Percentiles rank a stretch among this genome's conserved stretches.
phyloP scores from a whole-genome alignment of 2,113 vertebrate species.

The Ameiurus melas region DNA sequence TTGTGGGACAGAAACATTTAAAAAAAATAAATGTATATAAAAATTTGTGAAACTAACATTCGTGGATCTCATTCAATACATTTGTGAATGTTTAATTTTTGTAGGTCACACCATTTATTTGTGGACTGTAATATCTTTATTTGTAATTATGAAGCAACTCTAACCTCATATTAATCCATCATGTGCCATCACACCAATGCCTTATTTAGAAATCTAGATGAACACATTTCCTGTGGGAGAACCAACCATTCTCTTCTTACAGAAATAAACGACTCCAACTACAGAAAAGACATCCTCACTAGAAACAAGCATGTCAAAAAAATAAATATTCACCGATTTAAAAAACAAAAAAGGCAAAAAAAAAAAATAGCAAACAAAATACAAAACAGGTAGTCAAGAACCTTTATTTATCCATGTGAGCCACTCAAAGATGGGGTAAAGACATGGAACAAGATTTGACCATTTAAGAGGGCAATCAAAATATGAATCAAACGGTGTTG shows the following conservation, averaged over 20 bases:
- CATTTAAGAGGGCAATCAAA: constrained; percentile 66
- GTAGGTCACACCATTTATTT: no score
- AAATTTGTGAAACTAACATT: no score
- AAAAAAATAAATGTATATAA: no score
- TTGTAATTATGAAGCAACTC: no score
- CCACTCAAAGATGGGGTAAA: constrained; percentile 72
- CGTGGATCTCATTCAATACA: no score
- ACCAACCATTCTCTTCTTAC: not conserved
- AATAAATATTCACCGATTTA: not conserved
- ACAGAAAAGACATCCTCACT: not conserved
- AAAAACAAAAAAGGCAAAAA: no score
- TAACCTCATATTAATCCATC: no score
- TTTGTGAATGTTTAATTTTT: no score
- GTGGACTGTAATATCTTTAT: no score
- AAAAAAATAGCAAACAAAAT: constrained; percentile 24
- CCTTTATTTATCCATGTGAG: constrained; percentile 81
- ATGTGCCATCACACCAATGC: no score
- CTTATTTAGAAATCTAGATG: not conserved
- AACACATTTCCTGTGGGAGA: not conserved
- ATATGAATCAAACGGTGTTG: constrained; percentile 71
- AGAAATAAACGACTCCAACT: not conserved
- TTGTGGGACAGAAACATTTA: no score
- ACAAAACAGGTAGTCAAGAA: constrained; percentile 70
- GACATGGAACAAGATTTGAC: constrained; percentile 71
- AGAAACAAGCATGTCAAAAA: not conserved